phyloP scores from a whole-genome alignment of 2,797 vertebrate genomes.

The Notolabrus celidotus region DNA sequence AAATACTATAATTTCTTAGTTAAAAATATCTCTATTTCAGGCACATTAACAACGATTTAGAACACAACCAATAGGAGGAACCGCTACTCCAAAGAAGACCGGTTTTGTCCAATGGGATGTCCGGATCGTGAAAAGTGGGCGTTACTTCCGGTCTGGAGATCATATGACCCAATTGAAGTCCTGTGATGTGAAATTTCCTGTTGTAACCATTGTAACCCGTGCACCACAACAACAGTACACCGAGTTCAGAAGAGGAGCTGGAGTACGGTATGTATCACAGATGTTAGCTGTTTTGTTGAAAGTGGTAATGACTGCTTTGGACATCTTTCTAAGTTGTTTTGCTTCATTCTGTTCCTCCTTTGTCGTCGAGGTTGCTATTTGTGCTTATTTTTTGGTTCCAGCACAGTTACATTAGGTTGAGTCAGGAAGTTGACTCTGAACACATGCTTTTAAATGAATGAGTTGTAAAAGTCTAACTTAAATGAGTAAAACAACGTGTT shows the following conservation, averaged over 20 bases:
- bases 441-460: no score
- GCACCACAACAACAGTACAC: rapidly evolving
- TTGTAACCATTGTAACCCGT: no score
- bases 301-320: not conserved
- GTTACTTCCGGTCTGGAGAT: slow-evolving; percentile 65
- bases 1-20: no score
- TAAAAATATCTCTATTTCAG: not conserved
- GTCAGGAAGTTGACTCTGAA: no score
- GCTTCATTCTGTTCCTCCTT: not conserved
- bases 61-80: slow-evolving; percentile 21
- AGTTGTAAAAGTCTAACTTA: no score
- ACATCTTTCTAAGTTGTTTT: rapidly evolving
- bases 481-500: no score
- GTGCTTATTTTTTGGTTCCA: no score
- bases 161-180: slow-evolving; percentile 74
- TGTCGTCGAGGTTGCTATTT: not conserved
- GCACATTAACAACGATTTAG: rapidly evolving
- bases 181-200: slow-evolving; percentile 43
- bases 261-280: rapidly evolving
- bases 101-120: slow-evolving; percentile 52
- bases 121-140: slow-evolving; percentile 4
- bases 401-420: no score
- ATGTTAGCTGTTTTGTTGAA: not conserved
- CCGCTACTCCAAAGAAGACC: rapidly evolving
- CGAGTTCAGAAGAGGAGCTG: rapidly evolving